Conservation (phyloP, 1,140 invertebrate species). For the Listronotus bonariensis region DNA sequence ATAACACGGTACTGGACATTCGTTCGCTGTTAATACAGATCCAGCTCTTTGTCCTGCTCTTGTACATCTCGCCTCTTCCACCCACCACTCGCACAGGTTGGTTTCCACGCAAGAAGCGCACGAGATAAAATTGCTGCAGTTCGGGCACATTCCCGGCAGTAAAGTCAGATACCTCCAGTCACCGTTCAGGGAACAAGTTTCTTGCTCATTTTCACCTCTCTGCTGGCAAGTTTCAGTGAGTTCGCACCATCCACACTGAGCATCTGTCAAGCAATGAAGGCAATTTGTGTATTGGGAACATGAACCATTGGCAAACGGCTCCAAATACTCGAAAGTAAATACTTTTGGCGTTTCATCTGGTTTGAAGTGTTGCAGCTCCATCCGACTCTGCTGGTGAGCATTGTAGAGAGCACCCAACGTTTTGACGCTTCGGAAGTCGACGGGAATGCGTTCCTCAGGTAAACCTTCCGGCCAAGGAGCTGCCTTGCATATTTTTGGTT, state of each 20-base stretch:
- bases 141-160: constrained; percentile 78
- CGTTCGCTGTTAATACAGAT: constrained; percentile 65
- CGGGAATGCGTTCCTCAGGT: constrained; percentile 64
- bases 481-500: constrained; percentile 66
- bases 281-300: constrained; percentile 83
- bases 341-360: constrained; percentile 77
- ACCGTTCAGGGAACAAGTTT: constrained; percentile 61
- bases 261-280: constrained; percentile 84
- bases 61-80: constrained; percentile 81
- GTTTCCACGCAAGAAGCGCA: constrained; percentile 75
- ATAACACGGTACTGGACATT: constrained; percentile 78
- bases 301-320: constrained; percentile 80
- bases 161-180: constrained; percentile 81
- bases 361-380: constrained; percentile 77
- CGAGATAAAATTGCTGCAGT: constrained; percentile 87
- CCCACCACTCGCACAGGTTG: constrained; percentile 84
- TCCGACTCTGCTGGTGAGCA: constrained; percentile 72
- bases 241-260: constrained; percentile 89
- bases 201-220: constrained; percentile 66
- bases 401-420: constrained; percentile 57
- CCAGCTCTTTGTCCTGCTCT: constrained; percentile 72
- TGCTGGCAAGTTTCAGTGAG: constrained; percentile 68
- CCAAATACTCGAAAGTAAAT: constrained; percentile 87
- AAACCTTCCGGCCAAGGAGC: constrained; percentile 61
- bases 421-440: constrained; percentile 74